Conservation (phyloP, 2,888 invertebrate species). For the Litoditis marina region DNA sequence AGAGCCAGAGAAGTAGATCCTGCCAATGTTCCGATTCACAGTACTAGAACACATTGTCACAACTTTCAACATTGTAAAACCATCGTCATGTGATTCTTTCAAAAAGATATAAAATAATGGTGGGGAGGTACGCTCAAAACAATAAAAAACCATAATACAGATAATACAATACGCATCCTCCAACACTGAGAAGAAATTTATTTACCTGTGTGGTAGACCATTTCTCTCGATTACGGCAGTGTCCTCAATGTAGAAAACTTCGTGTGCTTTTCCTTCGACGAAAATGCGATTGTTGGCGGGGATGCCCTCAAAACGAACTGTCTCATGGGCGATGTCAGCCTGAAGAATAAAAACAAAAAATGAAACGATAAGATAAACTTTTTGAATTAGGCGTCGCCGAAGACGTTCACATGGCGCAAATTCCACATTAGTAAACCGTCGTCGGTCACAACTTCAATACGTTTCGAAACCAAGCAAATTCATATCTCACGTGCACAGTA, state of each 20-base stretch:
- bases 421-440: background rate
- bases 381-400: too few species aligned
- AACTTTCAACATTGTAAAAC: background rate
- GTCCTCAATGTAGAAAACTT: slow-evolving; percentile 57
- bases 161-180: too few species aligned
- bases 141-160: too few species aligned
- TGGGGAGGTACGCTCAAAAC: too few species aligned
- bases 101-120: too few species aligned
- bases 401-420: too few species aligned
- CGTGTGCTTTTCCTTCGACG: slow-evolving; percentile 61
- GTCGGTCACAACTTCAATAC: background rate
- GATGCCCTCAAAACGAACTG: slow-evolving; percentile 48
- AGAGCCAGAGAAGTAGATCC: slow-evolving; percentile 56
- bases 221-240: slow-evolving; percentile 60
- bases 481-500: background rate
- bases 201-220: slow-evolving; percentile 55
- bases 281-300: slow-evolving; percentile 61
- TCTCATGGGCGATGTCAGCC: slow-evolving; percentile 35
- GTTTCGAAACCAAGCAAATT: background rate
- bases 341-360: too few species aligned
- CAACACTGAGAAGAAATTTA: background rate
- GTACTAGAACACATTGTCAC: too few species aligned
- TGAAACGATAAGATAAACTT: too few species aligned
- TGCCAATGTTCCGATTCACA: too few species aligned
- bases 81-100: background rate